Conservation (phyloP, 1,140 invertebrate species). For the Mizuhopecten yessoensis region DNA sequence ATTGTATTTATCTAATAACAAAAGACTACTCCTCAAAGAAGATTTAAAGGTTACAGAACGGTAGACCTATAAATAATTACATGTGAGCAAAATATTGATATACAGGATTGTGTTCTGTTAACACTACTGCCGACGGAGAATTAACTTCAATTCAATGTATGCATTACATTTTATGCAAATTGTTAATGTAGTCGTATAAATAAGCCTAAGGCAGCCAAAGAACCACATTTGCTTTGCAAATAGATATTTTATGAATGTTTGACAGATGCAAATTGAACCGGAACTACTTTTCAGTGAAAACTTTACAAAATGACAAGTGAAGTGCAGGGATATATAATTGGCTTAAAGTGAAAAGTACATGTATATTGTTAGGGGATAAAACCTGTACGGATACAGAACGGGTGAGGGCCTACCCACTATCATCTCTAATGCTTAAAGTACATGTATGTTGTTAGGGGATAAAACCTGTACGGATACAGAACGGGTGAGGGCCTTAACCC, state of each 20-base stretch:
- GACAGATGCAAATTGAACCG: background rate
- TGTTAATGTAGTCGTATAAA: constrained; percentile 7
- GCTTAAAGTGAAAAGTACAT: constrained; percentile 27
- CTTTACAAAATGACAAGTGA: background rate
- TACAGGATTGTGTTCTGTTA: constrained; percentile 8
- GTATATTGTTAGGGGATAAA: background rate
- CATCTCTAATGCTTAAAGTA: background rate
- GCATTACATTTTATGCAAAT: constrained; percentile 28
- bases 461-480: too few species aligned
- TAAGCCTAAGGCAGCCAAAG: background rate
- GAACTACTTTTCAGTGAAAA: background rate
- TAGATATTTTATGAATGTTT: background rate
- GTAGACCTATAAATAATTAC: background rate
- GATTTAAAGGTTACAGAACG: background rate
- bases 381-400: background rate
- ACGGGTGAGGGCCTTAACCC: background rate
- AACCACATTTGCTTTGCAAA: background rate
- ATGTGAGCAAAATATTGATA: background rate
- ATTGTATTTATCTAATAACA: background rate
- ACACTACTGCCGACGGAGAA: background rate
- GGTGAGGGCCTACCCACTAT: background rate
- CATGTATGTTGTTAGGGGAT: too few species aligned
- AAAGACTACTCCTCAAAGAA: background rate
- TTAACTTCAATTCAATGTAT: constrained; percentile 21
- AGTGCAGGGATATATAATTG: background rate